phyloP scores from a whole-genome alignment of 1,140 invertebrate genomes.

The Globodera rostochiensis region DNA sequence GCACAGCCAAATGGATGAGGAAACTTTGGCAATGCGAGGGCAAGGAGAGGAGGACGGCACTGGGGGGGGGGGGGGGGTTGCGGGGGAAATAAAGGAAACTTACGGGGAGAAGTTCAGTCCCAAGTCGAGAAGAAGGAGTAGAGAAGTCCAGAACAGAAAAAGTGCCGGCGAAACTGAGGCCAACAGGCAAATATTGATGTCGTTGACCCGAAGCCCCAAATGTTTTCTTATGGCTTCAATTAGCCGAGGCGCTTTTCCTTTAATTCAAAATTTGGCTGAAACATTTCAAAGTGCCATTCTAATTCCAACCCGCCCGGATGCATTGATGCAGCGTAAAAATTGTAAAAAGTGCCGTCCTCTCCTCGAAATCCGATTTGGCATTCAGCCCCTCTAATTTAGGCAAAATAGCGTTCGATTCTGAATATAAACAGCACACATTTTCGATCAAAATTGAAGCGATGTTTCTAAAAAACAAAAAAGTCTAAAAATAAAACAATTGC shows the following conservation, averaged over 20 bases:
- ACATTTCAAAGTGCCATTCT: not conserved
- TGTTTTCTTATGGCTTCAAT: conserved; percentile 12
- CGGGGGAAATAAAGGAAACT: not conserved
- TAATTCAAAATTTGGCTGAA: not conserved
- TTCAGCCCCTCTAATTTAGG: not conserved
- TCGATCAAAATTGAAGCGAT: not conserved
- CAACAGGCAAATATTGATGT: conserved; percentile 2
- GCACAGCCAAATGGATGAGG: conserved; percentile 24
- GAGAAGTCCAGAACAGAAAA: conserved; percentile 7
- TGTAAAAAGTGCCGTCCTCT: conserved; percentile 5
- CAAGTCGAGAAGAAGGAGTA: not conserved
- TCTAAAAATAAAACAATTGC: not conserved
- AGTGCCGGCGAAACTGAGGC: conserved; percentile 12
- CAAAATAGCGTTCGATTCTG: conserved; percentile 4
- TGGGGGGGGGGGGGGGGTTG: not conserved
- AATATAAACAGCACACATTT: not conserved
- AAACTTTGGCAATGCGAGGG: conserved; percentile 14
- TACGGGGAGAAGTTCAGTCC: not conserved
- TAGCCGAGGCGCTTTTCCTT: conserved; percentile 22
- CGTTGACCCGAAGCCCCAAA: not conserved
- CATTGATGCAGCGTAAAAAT: conserved; percentile 17
- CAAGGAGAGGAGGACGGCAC: not conserved
- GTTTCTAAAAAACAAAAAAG: not conserved
- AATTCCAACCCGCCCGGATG: conserved; percentile 2
- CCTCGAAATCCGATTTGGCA: not conserved